Conservation (phyloP, 2,888 invertebrate genomes). For the Tetragnatha montana region DNA sequence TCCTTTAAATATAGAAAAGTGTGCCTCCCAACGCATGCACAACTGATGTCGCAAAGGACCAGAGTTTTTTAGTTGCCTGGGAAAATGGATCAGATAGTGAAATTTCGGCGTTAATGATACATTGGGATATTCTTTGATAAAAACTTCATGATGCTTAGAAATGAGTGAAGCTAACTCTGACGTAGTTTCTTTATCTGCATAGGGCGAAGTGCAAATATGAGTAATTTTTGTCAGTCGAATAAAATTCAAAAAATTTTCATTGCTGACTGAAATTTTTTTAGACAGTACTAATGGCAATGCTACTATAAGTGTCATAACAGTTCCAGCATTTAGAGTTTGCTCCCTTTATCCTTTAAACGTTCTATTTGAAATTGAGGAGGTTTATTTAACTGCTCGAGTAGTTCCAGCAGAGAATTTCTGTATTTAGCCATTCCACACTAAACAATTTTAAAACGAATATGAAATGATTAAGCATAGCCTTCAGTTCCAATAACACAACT, state of each 20-base stretch:
- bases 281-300: conserved; percentile 14
- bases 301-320: not conserved
- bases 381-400: conserved; percentile 14
- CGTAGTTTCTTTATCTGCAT: not conserved
- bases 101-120: conserved; percentile 23
- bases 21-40: conserved; percentile 39
- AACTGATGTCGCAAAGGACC: conserved; percentile 31
- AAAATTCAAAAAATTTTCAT: conserved; percentile 27
- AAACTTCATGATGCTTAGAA: conserved; percentile 25
- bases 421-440: conserved; percentile 18
- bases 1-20: conserved; percentile 29
- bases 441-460: conserved; percentile 5
- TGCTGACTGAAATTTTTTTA: conserved; percentile 6
- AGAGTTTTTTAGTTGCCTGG: conserved; percentile 11
- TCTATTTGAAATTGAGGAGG: conserved; percentile 12
- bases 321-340: not conserved
- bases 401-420: not conserved
- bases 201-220: conserved; percentile 37
- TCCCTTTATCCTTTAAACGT: not conserved
- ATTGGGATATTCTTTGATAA: not conserved
- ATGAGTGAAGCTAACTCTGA: not conserved
- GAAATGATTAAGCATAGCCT: conserved; percentile 22
- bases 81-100: conserved; percentile 31
- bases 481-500: conserved; percentile 24
- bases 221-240: conserved; percentile 31